Base-by-base conservation (phyloP, 2,113 vertebrate species). In the Cynoglossus semilaevis region DNA sequence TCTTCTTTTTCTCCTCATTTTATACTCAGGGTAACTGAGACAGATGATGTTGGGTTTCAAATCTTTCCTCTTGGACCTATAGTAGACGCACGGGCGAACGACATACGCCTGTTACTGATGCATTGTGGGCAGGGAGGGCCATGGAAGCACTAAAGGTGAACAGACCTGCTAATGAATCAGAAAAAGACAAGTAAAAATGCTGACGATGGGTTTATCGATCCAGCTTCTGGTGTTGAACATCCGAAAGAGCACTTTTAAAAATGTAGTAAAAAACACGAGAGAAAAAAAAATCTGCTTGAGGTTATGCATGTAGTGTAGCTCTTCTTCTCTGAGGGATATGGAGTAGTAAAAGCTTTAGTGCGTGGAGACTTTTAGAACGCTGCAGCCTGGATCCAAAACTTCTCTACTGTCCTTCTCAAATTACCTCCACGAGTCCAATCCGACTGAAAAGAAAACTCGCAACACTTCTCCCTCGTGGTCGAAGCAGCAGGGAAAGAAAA, bases 11-110 rank as follows among this genome's bases (percentile, higher is more conserved):
- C 22, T 74, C 79, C 74, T 83, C 76, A 65, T 87, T 87, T 85
- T 84, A 56, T 87, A 88, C 89, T 90, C 88, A 91, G 88, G 88
- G 88, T 85, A 77, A 82, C 88, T 91, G 88, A 91, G 87, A 83
- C 77, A 74, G 80, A 87, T 62, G 72, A 71, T 56, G 70, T n/a
- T 83, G 75, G 78, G 76, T 81, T 80, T 80, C 54, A 53, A 76
- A 80, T 61, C n/a, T 81, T 80, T 86, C 83, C 74, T 86, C 77
- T 82, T 70, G 87, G 89, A 88, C 83, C 83, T 89, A 86, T 72
- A 70, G 53, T 42, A 72, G 82, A 87, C 72, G 60, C 42, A 82
- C 66, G 80, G 74, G 80, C 78, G 78, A 80, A 67, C 58, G 67
- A 51, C 15, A 64, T 60, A 54, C 7, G 16, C 62, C 46, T 64